Conservation (phyloP, 2,888 invertebrate genomes). For the Agrilus cyanescens region DNA sequence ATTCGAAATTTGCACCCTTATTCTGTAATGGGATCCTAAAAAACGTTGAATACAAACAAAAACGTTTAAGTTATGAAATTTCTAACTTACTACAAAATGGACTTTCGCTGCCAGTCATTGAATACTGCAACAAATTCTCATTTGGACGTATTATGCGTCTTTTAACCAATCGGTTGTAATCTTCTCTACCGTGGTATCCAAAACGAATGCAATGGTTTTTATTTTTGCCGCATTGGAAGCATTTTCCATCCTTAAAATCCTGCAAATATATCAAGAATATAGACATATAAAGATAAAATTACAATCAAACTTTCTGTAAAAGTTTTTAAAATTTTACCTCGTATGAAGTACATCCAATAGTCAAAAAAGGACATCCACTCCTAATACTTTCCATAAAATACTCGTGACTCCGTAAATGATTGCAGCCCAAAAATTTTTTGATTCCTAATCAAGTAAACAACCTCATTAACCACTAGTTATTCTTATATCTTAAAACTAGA, state of each 20-base stretch:
- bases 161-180: slow-evolving; percentile 40
- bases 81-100: slow-evolving; percentile 67
- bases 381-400: slow-evolving; percentile 77
- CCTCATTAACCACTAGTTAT: slow-evolving; percentile 5
- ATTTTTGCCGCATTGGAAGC: slow-evolving; percentile 54
- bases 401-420: slow-evolving; percentile 75
- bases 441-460: slow-evolving; percentile 37
- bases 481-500: background rate
- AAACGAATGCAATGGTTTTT: slow-evolving; percentile 58
- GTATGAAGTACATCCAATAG: slow-evolving; percentile 67
- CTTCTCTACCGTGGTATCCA: slow-evolving; percentile 48
- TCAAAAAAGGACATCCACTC: slow-evolving; percentile 62
- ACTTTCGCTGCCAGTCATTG: slow-evolving; percentile 54
- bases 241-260: slow-evolving; percentile 57
- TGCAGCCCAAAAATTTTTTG: slow-evolving; percentile 66
- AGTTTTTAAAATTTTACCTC: slow-evolving; percentile 40
- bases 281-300: background rate
- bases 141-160: slow-evolving; percentile 38
- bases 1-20: slow-evolving; percentile 62
- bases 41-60: slow-evolving; percentile 16
- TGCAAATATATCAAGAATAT: slow-evolving; percentile 22
- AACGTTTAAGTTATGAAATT: slow-evolving; percentile 1
- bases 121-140: slow-evolving; percentile 50
- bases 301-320: background rate
- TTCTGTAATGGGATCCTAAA: slow-evolving; percentile 67